Percentiles rank a stretch among this genome's conserved stretches.
These are phyloP conservation scores for Acrossocheilus wenchowensis DNA, from an alignment of 2,797 vertebrate species.

Conservation along the genomic window DNA sequence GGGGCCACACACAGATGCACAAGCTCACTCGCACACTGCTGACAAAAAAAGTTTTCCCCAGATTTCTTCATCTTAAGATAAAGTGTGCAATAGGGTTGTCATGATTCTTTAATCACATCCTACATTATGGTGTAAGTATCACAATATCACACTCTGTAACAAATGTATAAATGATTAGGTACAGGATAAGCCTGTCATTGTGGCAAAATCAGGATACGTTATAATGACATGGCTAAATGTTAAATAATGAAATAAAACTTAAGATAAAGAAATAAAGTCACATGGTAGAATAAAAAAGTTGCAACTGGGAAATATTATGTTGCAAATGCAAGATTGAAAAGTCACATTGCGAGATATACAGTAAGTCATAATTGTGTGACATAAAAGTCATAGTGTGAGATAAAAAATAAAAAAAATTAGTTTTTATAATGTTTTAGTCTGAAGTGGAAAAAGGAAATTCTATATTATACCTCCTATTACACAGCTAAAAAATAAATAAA, in stretches of 20 bases:
- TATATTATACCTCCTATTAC: background rate
- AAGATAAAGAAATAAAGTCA: background rate
- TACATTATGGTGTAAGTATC: background rate
- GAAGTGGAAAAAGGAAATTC: background rate
- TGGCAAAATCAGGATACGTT: background rate
- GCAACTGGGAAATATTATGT: background rate
- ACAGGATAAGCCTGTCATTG: background rate
- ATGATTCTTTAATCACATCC: background rate
- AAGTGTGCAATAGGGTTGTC: background rate
- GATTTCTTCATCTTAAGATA: background rate
- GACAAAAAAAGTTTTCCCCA: background rate
- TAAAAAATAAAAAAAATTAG: background rate
- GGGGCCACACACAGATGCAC: conserved; percentile 28
- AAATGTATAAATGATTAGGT: background rate
- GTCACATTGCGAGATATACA: background rate
- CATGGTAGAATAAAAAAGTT: background rate
- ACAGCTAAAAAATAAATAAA: background rate
- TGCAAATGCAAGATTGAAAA: background rate
- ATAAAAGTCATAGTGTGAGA: background rate
- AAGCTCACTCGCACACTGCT: conserved; percentile 4
- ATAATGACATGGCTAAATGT: background rate
- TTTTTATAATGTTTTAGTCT: background rate
- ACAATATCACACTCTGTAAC: background rate
- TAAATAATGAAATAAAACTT: background rate
- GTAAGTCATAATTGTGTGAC: background rate